Base-by-base conservation (phyloP, 2,113 vertebrate genomes). In the Pseudonaja textilis region DNA sequence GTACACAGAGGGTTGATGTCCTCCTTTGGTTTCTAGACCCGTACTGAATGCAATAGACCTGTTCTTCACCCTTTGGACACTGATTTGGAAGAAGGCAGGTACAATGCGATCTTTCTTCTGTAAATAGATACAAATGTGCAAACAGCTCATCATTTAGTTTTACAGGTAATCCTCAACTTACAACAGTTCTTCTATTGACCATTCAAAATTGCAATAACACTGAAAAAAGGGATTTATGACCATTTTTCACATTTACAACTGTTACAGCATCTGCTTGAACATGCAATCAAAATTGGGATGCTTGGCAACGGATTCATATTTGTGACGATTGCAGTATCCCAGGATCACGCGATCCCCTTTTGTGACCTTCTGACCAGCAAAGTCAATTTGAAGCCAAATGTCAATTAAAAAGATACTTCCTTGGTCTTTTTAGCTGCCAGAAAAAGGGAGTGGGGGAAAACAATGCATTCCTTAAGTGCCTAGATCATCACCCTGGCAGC, bases 81-180 rank as follows among this genome's bases (percentile, higher is more conserved):
- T 94, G 89, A 0, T 56, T 45, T 34, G 96, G 95, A 16, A 97
- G 86, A 5, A 96, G 56, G 47, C 96, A 97, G 34, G 92, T 1
- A 10, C 93, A 96, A 1, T 52, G 90, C 92, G 90, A 95, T 22
- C 57, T 91, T 90, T 90, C 95, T 39, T 89, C 85, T 95, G 92
- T 47, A 57, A 92, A 50, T 29, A 42, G 29, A 14, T 93, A 92
- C 91, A n/a, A 55, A 92, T 0, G 93, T 16, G 6, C 26, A 25
- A 2, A n/a, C 89, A 64, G 25, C 45, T 95, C 81, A 29, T 20
- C 34, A 81, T 81, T 81, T 81, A 39, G 6, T 81, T 81, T 81
- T 42, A 42, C 29, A 34, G 29, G 29, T 34, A 18, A 11, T 69
- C 64, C 29, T 69, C 64, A 69, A 69, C 29, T 34, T 69, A 69